A percentile compares a stretch with the other conserved stretches of the same genome.
Evolutionary conservation across 2,888 invertebrate species (phyloP).

Genomic region (Aphidoletes aphidimyza): DNA sequence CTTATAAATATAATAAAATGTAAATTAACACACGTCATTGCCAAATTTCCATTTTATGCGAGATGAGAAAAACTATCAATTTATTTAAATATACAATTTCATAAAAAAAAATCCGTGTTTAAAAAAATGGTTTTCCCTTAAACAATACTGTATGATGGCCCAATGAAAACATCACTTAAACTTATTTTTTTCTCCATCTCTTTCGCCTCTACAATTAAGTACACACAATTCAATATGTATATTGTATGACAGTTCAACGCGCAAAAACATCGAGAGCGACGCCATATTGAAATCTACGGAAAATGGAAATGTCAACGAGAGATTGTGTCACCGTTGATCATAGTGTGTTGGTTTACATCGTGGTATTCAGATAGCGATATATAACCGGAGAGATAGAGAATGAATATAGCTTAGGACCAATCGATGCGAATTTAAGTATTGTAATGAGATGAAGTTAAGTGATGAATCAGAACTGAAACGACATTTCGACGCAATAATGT

Average conservation of each 20-base stretch:
- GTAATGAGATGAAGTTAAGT: too few relatives aligned
- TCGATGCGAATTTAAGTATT: too few relatives aligned
- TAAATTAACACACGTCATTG: neutral
- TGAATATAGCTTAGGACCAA: too few relatives aligned
- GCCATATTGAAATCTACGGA: slow-evolving; percentile 19
- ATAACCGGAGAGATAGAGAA: too few relatives aligned
- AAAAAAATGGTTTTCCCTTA: neutral
- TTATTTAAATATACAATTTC: neutral
- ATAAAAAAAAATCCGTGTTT: neutral
- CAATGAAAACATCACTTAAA: slow-evolving; percentile 44
- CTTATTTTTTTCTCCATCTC: neutral
- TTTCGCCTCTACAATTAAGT: neutral
- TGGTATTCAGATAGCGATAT: too few relatives aligned
- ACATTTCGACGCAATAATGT: too few relatives aligned
- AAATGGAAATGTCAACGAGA: neutral
- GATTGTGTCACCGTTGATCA: neutral
- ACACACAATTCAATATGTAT: neutral
- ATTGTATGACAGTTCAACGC: slow-evolving; percentile 41
- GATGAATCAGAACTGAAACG: too few relatives aligned
- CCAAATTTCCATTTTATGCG: neutral
- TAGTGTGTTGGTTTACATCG: neutral
- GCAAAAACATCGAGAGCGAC: neutral
- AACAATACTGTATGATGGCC: neutral
- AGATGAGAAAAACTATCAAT: neutral
- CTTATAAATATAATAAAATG: neutral